Evolutionary conservation across 2,888 invertebrate species (phyloP).

Genomic region (Hoplodrina blanda): DNA sequence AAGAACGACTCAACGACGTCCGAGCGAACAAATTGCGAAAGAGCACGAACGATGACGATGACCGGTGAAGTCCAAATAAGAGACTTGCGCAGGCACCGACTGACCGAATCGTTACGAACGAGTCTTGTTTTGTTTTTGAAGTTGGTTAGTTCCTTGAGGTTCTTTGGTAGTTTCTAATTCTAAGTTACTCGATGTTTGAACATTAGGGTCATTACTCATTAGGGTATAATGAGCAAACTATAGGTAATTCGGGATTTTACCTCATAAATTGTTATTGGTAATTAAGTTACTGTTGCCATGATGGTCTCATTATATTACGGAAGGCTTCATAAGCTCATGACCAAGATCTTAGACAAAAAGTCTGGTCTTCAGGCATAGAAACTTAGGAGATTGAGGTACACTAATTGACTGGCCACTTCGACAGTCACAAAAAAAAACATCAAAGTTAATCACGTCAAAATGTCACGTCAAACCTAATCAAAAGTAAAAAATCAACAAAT

Average conservation of each 20-base stretch:
- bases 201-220: not conserved
- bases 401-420: conserved; percentile 25
- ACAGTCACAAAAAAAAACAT: conserved; percentile 27
- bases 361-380: not conserved
- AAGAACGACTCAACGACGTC: conserved; percentile 61
- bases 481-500: conserved; percentile 66
- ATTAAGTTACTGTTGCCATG: too few relatives aligned
- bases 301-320: too few relatives aligned
- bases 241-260: too few relatives aligned
- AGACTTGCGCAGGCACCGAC: conserved; percentile 51
- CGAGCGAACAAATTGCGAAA: conserved; percentile 61
- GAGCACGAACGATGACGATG: conserved; percentile 53
- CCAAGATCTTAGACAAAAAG: too few relatives aligned
- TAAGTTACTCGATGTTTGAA: not conserved
- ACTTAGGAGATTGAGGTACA: not conserved
- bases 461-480: conserved; percentile 53
- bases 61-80: conserved; percentile 46
- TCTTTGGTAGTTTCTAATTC: not conserved
- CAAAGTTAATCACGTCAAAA: conserved; percentile 47
- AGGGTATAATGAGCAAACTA: too few relatives aligned
- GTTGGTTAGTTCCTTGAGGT: not conserved
- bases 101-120: conserved; percentile 15
- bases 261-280: too few relatives aligned
- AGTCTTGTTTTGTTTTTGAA: conserved; percentile 42
- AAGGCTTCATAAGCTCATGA: too few relatives aligned